Percentiles rank a stretch among this genome's conserved stretches.
Evolutionary conservation across 2,888 invertebrate genomes (phyloP).

Genomic region (Tipula lateralis): DNA sequence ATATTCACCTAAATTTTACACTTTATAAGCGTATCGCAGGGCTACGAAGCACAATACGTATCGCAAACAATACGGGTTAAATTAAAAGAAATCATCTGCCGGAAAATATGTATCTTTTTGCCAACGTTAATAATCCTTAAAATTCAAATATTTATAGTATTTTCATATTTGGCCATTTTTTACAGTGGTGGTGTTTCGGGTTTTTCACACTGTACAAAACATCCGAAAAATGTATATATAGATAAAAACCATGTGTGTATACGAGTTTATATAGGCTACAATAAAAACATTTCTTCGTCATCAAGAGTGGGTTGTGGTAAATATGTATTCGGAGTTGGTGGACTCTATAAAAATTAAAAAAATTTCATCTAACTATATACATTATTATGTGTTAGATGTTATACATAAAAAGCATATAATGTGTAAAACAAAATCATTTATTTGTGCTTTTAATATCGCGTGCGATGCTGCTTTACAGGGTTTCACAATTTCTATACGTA

Average conservation of each 20-base stretch:
- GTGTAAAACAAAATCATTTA: too few relatives aligned
- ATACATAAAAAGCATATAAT: too few relatives aligned
- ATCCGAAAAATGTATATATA: not conserved
- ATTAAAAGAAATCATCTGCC: not conserved
- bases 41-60: not conserved
- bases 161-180: not conserved
- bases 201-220: not conserved
- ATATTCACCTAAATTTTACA: not conserved
- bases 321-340: too few relatives aligned
- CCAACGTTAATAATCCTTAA: not conserved
- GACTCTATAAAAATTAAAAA: too few relatives aligned
- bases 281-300: too few relatives aligned
- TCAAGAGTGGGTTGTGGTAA: too few relatives aligned
- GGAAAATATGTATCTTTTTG: not conserved
- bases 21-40: not conserved
- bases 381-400: too few relatives aligned
- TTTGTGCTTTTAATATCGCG: too few relatives aligned
- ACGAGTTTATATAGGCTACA: too few relatives aligned
- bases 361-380: too few relatives aligned
- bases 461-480: too few relatives aligned
- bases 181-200: not conserved
- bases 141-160: not conserved
- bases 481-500: too few relatives aligned
- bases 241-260: not conserved
- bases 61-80: not conserved